Conservation (phyloP, 2,113 vertebrate species). For the Scophthalmus maximus region DNA sequence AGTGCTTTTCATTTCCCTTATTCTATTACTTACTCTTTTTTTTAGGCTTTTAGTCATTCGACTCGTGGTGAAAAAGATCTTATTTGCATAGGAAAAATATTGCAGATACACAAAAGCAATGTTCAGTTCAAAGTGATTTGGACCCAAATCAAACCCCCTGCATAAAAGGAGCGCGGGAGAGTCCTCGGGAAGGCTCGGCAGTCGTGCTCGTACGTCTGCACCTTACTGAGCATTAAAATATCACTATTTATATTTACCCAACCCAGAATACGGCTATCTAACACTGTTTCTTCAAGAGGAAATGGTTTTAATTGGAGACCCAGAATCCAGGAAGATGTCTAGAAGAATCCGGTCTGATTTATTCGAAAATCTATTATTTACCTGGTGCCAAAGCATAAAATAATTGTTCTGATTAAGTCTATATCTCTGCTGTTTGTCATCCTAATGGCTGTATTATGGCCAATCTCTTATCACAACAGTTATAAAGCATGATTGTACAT, state of each 20-base stretch:
- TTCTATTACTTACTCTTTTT: constrained; percentile 36
- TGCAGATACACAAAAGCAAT: constrained; percentile 9
- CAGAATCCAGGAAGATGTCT: too few species aligned
- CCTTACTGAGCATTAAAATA: background rate
- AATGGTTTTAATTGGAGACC: constrained; percentile 2
- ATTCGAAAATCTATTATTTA: constrained; percentile 42
- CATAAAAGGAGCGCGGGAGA: constrained; percentile 11
- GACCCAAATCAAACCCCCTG: constrained; percentile 17
- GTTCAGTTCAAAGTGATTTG: constrained; percentile 39
- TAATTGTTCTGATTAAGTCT: too few species aligned
- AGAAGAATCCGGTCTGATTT: background rate
- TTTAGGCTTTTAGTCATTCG: constrained; percentile 43
- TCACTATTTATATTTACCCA: too few species aligned
- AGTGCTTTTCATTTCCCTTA: constrained; percentile 49
- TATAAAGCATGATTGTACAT: constrained; percentile 15
- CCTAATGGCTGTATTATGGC: too few species aligned
- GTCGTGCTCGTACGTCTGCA: background rate
- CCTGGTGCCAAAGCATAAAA: constrained; percentile 11
- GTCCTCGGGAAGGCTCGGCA: constrained; percentile 1
- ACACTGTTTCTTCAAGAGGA: background rate
- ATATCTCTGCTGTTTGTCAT: too few species aligned
- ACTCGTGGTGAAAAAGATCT: constrained; percentile 9
- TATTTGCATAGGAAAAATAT: constrained; percentile 45
- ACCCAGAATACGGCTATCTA: too few species aligned
- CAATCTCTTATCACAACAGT: constrained; percentile 26